These are phyloP conservation scores for Rhinopomastus cyanomelas DNA, from an alignment of 2,113 vertebrate species.

Conservation along the genomic window DNA sequence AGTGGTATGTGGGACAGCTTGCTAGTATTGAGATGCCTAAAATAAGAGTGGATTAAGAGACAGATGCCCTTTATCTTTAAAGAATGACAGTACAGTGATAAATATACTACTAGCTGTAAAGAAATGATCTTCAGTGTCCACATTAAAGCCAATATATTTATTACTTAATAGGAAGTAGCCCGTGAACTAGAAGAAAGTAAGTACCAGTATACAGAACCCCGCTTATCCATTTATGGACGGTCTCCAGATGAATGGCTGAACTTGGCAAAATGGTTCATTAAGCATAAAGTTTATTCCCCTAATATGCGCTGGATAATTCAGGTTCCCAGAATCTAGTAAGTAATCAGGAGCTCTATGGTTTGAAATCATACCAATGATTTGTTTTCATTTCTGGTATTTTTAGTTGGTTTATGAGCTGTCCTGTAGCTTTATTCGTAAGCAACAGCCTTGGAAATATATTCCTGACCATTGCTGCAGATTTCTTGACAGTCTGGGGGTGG, in stretches of 20 bases:
- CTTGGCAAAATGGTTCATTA: slow-evolving; percentile 93
- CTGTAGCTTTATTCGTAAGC: not conserved
- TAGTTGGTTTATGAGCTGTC: not conserved
- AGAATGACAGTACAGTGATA: not conserved
- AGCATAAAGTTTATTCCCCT: slow-evolving; percentile 92
- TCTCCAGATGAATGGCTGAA: slow-evolving; percentile 85
- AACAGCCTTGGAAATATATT: not conserved
- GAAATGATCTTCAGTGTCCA: not conserved
- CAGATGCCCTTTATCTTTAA: not conserved
- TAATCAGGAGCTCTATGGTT: slow-evolving; percentile 33
- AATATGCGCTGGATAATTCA: slow-evolving; percentile 98
- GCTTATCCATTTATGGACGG: slow-evolving; percentile 93
- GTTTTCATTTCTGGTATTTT: slow-evolving; percentile 4
- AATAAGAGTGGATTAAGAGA: not conserved
- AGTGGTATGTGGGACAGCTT: not conserved
- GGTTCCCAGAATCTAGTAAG: slow-evolving; percentile 97
- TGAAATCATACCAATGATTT: not conserved
- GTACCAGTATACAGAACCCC: slow-evolving; percentile 94
- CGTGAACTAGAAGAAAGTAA: slow-evolving; percentile 92
- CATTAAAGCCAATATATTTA: slow-evolving; percentile 45
- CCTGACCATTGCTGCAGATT: not conserved
- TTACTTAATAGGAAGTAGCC: slow-evolving; percentile 87
- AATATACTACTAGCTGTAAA: not conserved
- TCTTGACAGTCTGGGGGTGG: slow-evolving; percentile 9
- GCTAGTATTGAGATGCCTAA: not conserved